phyloP scores from a whole-genome alignment of 2,113 vertebrate species.

The Gopherus flavomarginatus region DNA sequence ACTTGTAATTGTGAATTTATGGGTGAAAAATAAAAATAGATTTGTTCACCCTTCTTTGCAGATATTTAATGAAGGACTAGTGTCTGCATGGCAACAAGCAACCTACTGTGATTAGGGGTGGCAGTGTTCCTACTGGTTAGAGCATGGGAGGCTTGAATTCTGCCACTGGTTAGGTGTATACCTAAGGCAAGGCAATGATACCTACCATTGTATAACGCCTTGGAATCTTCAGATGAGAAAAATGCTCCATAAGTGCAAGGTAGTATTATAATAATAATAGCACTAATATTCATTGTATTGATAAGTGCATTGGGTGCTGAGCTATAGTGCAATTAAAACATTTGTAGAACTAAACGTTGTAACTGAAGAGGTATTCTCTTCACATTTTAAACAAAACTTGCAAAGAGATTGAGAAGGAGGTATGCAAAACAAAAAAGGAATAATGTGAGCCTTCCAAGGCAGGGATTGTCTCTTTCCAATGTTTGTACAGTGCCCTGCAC shows the following conservation, averaged over 20 bases:
- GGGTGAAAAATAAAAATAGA: background rate
- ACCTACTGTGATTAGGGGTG: background rate
- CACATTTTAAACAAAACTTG: background rate
- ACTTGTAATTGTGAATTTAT: background rate
- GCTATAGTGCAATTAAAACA: background rate
- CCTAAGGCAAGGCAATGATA: background rate
- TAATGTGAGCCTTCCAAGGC: background rate
- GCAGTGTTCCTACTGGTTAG: background rate
- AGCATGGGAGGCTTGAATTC: background rate
- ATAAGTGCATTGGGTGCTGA: background rate
- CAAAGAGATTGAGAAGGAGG: background rate
- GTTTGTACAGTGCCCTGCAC: background rate
- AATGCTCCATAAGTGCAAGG: background rate
- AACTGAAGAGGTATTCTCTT: background rate
- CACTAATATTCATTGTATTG: background rate
- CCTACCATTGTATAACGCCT: background rate
- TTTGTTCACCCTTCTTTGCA: background rate
- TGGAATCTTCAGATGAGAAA: background rate
- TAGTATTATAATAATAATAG: background rate
- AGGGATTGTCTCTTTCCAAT: background rate
- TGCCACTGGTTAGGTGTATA: accelerated
- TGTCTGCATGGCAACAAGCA: background rate
- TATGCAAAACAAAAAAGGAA: background rate
- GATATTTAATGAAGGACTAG: background rate
- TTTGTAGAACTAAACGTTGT: background rate